These are phyloP conservation scores for Apeltes quadracus DNA, from an alignment of 2,113 vertebrate genomes.

Conservation along the genomic window DNA sequence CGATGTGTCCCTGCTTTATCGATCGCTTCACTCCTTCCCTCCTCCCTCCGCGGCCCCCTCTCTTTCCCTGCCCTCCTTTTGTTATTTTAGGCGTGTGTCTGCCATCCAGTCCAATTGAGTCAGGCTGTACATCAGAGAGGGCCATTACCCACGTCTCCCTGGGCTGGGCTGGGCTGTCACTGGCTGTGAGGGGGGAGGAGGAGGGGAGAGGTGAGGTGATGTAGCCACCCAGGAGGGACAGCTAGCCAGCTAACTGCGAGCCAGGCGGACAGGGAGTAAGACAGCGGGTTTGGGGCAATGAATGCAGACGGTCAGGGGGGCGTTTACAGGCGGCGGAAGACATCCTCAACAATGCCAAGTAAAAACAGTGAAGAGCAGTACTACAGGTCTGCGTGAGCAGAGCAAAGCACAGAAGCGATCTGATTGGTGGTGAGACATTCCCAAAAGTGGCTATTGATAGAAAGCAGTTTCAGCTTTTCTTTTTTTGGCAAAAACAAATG, in stretches of 20 bases:
- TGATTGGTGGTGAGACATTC: conserved; percentile 18
- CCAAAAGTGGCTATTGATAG: conserved; percentile 8
- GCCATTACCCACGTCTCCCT: conserved; percentile 77
- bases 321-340: conserved; percentile 24
- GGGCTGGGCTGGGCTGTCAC: conserved; percentile 73
- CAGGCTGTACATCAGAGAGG: conserved; percentile 77
- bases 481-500: not conserved
- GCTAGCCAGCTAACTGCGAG: conserved; percentile 54
- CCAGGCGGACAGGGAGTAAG: conserved; percentile 37
- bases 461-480: not conserved
- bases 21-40: conserved; percentile 74
- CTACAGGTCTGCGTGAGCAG: conserved; percentile 17
- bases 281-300: conserved; percentile 27
- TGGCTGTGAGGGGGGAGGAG: conserved; percentile 60
- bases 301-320: conserved; percentile 51
- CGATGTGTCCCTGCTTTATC: conserved; percentile 81
- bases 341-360: conserved; percentile 27
- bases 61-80: conserved; percentile 71
- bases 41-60: conserved; percentile 52
- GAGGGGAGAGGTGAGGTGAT: conserved; percentile 62
- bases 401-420: not conserved
- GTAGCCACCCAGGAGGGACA: conserved; percentile 72
- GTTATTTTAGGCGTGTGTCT: conserved; percentile 81
- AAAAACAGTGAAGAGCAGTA: conserved; percentile 22
- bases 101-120: conserved; percentile 79